A percentile compares a stretch with the other conserved stretches of the same genome.
phyloP scores from a whole-genome alignment of 2,113 vertebrate genomes.

The Ptilorrhoa leucosticta region DNA sequence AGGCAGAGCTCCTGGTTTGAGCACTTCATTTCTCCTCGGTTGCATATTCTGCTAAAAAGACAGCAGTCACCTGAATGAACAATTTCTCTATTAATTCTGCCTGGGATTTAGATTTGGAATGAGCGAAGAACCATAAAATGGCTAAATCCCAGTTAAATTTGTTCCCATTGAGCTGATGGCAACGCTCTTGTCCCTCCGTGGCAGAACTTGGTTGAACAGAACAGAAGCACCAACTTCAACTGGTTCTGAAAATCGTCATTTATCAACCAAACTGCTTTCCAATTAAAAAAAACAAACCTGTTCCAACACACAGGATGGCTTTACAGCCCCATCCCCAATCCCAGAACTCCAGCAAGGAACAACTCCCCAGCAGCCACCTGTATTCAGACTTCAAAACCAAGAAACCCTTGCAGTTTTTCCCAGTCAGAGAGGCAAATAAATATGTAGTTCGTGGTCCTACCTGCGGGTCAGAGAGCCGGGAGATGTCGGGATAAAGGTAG shows the following conservation, averaged over 20 bases:
- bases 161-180: rapidly evolving
- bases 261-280: neutral
- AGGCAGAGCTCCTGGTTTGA: neutral
- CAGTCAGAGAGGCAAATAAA: neutral
- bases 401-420: neutral
- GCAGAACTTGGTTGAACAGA: too few species aligned
- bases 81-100: neutral
- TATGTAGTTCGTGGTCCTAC: constrained; percentile 57
- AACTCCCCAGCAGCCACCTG: neutral
- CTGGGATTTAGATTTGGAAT: neutral
- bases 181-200: neutral
- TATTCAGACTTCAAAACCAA: neutral
- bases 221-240: neutral
- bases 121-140: neutral
- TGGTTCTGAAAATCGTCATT: neutral
- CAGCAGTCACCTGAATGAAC: neutral
- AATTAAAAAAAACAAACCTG: neutral
- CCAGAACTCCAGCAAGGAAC: neutral
- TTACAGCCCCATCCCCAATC: neutral
- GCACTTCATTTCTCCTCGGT: neutral
- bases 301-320: neutral
- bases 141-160: neutral
- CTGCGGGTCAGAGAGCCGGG: constrained; percentile 95
- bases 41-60: neutral
- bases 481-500: constrained; percentile 96